Evolutionary conservation across 2,797 vertebrate species (phyloP).

Genomic region (Rhabdomys pumilio): DNA sequence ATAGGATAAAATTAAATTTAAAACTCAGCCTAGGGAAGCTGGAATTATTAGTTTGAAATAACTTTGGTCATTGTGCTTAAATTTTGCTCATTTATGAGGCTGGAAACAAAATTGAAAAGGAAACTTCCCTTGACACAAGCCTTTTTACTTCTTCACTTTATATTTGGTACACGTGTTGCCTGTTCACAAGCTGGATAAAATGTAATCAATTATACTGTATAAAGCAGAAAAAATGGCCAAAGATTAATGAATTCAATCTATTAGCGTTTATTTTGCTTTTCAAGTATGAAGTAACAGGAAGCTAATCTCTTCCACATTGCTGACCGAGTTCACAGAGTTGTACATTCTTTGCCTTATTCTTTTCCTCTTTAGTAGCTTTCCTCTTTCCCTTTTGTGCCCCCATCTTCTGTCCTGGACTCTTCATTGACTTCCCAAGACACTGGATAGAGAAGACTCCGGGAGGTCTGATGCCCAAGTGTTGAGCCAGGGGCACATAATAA

Average conservation of each 20-base stretch:
- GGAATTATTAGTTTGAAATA: slow-evolving; percentile 53
- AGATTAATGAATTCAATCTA: slow-evolving; percentile 78
- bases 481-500: background rate
- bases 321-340: slow-evolving; percentile 48
- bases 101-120: background rate
- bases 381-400: background rate
- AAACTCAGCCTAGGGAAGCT: slow-evolving; percentile 16
- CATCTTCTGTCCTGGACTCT: slow-evolving; percentile 20
- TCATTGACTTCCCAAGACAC: background rate
- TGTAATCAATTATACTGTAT: slow-evolving; percentile 56
- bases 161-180: background rate
- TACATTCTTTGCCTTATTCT: slow-evolving; percentile 40
- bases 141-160: slow-evolving; percentile 42
- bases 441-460: background rate
- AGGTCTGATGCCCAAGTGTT: slow-evolving; percentile 45
- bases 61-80: slow-evolving; percentile 32
- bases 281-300: slow-evolving; percentile 73
- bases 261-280: slow-evolving; percentile 81
- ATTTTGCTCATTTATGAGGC: background rate
- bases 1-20: slow-evolving; percentile 67
- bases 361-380: background rate
- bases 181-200: slow-evolving; percentile 61
- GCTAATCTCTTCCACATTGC: slow-evolving; percentile 78
- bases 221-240: slow-evolving; percentile 62
- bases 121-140: background rate